Conservation (phyloP, 2,797 vertebrate species). For the Halcyon chelicuti region DNA sequence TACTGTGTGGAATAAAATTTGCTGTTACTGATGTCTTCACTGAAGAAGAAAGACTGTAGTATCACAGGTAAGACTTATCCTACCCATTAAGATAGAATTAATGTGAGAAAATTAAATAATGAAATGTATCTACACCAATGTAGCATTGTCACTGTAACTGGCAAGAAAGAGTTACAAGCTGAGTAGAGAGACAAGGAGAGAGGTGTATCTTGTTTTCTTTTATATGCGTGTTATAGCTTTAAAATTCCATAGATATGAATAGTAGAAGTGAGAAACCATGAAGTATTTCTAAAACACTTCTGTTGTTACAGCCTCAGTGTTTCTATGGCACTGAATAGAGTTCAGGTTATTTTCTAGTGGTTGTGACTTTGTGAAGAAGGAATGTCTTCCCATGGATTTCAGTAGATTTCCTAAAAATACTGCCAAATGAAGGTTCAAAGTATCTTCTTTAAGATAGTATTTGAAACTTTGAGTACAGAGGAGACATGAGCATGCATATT, state of each 20-base stretch:
- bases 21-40: background rate
- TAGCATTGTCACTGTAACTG: background rate
- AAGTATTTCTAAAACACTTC: background rate
- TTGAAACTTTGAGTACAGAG: background rate
- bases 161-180: background rate
- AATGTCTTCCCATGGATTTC: background rate
- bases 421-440: background rate
- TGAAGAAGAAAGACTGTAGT: background rate
- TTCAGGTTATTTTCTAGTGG: background rate
- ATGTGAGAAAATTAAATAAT: background rate
- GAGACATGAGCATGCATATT: background rate
- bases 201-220: background rate
- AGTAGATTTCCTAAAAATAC: background rate
- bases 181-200: background rate
- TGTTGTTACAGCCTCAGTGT: background rate
- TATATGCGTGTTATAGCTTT: background rate
- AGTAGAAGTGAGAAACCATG: background rate
- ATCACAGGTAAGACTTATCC: background rate
- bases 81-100: background rate
- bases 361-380: background rate
- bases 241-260: background rate
- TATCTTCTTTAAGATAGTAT: background rate
- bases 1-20: background rate
- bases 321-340: background rate
- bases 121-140: background rate